Evolutionary conservation across 2,797 vertebrate genomes (phyloP).

Genomic region (Lycodopsis pacificus): DNA sequence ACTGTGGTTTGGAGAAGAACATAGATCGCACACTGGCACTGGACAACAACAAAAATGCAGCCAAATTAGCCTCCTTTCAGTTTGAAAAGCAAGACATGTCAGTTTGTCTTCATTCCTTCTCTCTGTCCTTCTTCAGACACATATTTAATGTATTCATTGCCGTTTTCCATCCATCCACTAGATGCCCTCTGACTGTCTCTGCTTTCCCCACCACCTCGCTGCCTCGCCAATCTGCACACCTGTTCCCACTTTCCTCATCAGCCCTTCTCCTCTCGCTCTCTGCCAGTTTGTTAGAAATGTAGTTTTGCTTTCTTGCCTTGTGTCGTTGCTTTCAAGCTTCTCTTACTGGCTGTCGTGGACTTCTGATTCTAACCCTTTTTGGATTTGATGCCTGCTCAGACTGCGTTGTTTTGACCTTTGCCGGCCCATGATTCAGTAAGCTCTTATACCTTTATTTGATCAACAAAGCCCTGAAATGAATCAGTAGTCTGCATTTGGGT

Average conservation of each 20-base stretch:
- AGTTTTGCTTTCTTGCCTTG: not conserved
- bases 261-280: not conserved
- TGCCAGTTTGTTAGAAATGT: not conserved
- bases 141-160: no score
- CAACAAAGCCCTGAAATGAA: not conserved
- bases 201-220: not conserved
- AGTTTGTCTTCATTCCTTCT: not conserved
- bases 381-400: not conserved
- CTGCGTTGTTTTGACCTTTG: not conserved
- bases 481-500: not conserved
- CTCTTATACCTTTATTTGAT: not conserved
- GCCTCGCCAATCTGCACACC: not conserved
- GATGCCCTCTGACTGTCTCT: not conserved
- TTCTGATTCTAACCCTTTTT: not conserved
- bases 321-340: not conserved
- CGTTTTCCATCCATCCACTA: not conserved
- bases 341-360: not conserved
- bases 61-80: not conserved
- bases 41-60: slow-evolving; percentile 17
- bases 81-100: not conserved
- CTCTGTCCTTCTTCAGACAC: not conserved
- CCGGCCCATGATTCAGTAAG: not conserved
- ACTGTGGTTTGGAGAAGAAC: not conserved
- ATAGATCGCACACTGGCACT: not conserved
- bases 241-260: not conserved